These are phyloP conservation scores for Vespertilio murinus DNA, from an alignment of 2,797 vertebrate species.

Conservation along the genomic window DNA sequence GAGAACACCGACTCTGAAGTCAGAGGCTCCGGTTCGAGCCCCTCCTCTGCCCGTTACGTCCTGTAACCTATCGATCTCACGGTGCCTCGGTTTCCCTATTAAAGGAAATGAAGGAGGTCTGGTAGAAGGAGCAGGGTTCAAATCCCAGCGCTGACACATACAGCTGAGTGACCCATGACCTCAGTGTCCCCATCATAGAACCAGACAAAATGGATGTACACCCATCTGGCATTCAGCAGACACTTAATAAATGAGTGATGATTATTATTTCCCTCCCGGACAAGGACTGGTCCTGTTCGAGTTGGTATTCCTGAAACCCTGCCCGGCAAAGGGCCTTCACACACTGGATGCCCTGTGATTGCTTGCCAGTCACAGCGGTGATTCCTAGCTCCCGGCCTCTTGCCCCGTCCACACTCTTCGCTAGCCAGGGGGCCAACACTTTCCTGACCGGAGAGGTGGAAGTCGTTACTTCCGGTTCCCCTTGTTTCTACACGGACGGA, in stretches of 20 bases:
- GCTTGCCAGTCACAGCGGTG: neutral
- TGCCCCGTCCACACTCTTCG: neutral
- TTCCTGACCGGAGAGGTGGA: neutral
- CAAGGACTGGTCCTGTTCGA: neutral
- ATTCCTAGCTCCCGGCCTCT: neutral
- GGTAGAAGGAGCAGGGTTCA: slow-evolving; percentile 12
- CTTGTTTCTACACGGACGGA: neutral
- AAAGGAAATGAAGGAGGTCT: neutral
- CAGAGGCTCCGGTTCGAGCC: neutral
- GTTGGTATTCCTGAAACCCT: neutral
- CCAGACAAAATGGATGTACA: neutral
- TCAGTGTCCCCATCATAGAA: slow-evolving; percentile 12
- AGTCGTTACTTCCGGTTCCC: neutral
- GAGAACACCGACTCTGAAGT: neutral
- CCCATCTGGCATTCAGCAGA: neutral
- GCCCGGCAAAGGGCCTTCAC: neutral
- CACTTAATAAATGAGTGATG: neutral
- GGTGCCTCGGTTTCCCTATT: neutral
- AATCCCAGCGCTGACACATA: neutral
- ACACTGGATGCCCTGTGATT: neutral
- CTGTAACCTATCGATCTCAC: neutral
- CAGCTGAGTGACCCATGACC: neutral
- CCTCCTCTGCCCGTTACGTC: neutral
- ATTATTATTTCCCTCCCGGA: neutral
- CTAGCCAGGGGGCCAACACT: neutral